Evolutionary conservation across 2,113 vertebrate species (phyloP), one percentile per base, ranked within the genome.

Genomic region (Poeciliopsis occidentalis): DNA sequence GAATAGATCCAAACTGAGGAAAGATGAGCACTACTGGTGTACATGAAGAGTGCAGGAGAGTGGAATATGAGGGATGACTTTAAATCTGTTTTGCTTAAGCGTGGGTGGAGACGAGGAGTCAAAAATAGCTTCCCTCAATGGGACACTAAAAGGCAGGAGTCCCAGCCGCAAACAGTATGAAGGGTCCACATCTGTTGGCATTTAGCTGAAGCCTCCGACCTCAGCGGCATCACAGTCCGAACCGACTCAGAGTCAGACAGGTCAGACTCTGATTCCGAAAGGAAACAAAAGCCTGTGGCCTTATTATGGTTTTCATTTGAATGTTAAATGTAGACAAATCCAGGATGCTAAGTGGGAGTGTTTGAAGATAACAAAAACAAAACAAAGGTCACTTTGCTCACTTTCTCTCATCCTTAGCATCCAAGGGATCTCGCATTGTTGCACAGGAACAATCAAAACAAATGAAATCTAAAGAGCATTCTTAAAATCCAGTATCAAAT

Each of bases 201-300:
- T 84, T 92, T 84, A 84, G 67, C 69, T 22, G 34, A 22, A 13
- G 29, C 82, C 73, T 31, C 86, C 87, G 87, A 85, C 86, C 85
- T 73, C 76, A 64, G 80, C 75, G 64, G 34, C 26, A 64, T 54
- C 30, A 30, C 64, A 60, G 68, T 19, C 69, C 69, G 31, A 27
- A 67, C 60, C 54, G 71, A 71, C 69, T 71, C 29, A 19, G 44
- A 0, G 63, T 64, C 8, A 61, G 68, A 26, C 15, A 34, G 4
- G 57, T 29, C 2, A 29, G 29, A 29, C 57, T 76, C 68, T 62
- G 29, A 54, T 29, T 70, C 10, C 41, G 22, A 15, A 80, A 73
- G 67, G 54, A 70, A 80, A 83, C 82, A 44, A 17, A 12, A 71
- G 26, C 60, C 29, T 22, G 51, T 29, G 68, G 19, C 39, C 72